A percentile compares a stretch with the other conserved stretches of the same genome.
phyloP scores from a whole-genome alignment of 2,888 invertebrate species.

The Spicauda simplicius region DNA sequence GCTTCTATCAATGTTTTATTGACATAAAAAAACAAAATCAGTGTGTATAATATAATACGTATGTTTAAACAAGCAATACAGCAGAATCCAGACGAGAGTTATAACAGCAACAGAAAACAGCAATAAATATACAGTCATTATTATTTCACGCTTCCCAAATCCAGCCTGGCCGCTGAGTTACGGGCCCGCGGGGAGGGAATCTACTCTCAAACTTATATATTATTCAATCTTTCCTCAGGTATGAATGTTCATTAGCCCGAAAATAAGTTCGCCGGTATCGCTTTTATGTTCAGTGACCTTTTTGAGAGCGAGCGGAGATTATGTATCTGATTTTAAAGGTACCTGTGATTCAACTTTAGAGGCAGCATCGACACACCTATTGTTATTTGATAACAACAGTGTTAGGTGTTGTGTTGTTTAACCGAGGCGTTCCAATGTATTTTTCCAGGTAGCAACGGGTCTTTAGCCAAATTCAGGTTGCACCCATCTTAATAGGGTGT shows the following conservation, averaged over 20 bases:
- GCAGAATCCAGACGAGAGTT: slow-evolving; percentile 23
- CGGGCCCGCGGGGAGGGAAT: slow-evolving; percentile 63
- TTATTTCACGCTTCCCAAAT: slow-evolving; percentile 55
- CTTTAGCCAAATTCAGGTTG: too few species aligned
- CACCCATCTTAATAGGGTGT: too few species aligned
- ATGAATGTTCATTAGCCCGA: slow-evolving; percentile 76
- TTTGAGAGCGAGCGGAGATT: slow-evolving; percentile 38
- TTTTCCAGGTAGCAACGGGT: too few species aligned
- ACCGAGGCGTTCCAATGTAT: too few species aligned
- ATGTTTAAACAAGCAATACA: slow-evolving; percentile 16
- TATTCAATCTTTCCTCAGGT: slow-evolving; percentile 78
- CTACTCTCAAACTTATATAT: slow-evolving; percentile 71
- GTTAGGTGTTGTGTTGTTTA: too few species aligned
- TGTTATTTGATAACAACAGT: too few species aligned
- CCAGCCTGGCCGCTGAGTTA: slow-evolving; percentile 67
- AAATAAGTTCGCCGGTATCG: slow-evolving; percentile 60
- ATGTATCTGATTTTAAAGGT: background rate
- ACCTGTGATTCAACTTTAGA: too few species aligned
- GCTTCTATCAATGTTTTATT: too few species aligned
- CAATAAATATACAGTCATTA: slow-evolving; percentile 55
- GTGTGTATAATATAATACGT: background rate
- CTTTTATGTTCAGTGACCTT: slow-evolving; percentile 64
- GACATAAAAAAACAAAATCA: background rate
- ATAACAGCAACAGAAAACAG: slow-evolving; percentile 39
- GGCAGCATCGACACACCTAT: too few species aligned